Conservation (phyloP, 2,888 invertebrate species). For the Philereme vetulata region DNA sequence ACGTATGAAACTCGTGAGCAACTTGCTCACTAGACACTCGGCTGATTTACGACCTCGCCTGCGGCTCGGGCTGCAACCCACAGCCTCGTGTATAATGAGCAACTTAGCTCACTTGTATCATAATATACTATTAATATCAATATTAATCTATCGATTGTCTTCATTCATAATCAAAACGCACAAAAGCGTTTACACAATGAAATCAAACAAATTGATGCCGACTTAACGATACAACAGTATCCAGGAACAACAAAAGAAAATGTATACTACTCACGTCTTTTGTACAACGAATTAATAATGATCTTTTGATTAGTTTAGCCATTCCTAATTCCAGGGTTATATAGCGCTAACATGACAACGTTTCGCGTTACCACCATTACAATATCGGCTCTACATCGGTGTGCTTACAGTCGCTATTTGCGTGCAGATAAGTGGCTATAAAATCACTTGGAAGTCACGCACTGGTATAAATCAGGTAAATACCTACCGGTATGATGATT, state of each 20-base stretch:
- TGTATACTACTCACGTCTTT: slow-evolving; percentile 44
- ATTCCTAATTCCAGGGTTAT: slow-evolving; percentile 72
- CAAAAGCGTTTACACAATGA: neutral
- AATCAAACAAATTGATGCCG: neutral
- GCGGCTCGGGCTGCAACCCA: no score
- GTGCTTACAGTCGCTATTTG: slow-evolving; percentile 55
- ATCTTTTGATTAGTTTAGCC: slow-evolving; percentile 72
- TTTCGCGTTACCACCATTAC: slow-evolving; percentile 42
- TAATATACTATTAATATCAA: no score
- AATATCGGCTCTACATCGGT: slow-evolving; percentile 52
- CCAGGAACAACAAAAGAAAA: slow-evolving; percentile 20
- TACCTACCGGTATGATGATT: slow-evolving; percentile 62
- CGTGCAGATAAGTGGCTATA: slow-evolving; percentile 56
- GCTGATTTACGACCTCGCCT: no score
- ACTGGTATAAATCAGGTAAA: slow-evolving; percentile 73
- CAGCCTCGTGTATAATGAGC: no score
- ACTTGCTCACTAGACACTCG: no score
- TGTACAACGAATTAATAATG: slow-evolving; percentile 60
- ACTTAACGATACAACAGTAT: neutral
- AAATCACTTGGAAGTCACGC: slow-evolving; percentile 77
- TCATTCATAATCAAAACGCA: neutral
- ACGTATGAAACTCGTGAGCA: no score
- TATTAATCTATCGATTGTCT: no score
- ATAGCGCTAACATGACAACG: slow-evolving; percentile 71
- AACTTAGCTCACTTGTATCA: no score